Base-by-base conservation (phyloP, 2,888 invertebrate species). In the Diaphora mendica region DNA sequence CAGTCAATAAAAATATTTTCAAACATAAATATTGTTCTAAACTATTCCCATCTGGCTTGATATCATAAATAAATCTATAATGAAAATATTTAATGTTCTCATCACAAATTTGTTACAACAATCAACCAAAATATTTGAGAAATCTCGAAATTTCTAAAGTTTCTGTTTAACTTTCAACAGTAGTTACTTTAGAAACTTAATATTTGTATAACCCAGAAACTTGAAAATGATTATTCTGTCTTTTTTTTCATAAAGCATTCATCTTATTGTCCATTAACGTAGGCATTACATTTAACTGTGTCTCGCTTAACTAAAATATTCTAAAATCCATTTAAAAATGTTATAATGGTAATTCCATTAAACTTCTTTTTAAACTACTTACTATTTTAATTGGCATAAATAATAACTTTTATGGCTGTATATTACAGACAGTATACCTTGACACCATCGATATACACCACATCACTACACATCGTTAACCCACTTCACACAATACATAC, bases 401-500 rank as follows among this genome's bases (percentile, higher is more conserved):
- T 1, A 33, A 3, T 33, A 33, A 39, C 39, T 39, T 39, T 39
- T 39, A 39, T 3, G 11, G 1, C 11, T 39, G 11, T 39, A 39
- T 39, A 39, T 33, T 3, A 33, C 44, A 17, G 2, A 44, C 44
- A 15, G 15, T 17, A 44, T 17, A 17, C 17, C 8, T 51, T 48
- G 39, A 42, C 4, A 42, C 42, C 8, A 62, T 26, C 69, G 59
- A 69, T 20, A 69, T n/a, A 1, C 17, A 11, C n/a, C 67, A 20
- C 83, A 81, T 42, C 87, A 80, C 82, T 83, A 82, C 30, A 70
- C 17, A 44, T 76, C 67, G 73, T 77, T 86, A 85, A 86, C 85
- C 88, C 85, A 85, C 79, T 88, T 86, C 78, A 82, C 83, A 77
- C 75, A 30, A 17, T 26, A 3, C 72, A 64, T 71, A 64, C 30